Conservation (phyloP, 2,888 invertebrate genomes). For the Diaprepes abbreviatus region DNA sequence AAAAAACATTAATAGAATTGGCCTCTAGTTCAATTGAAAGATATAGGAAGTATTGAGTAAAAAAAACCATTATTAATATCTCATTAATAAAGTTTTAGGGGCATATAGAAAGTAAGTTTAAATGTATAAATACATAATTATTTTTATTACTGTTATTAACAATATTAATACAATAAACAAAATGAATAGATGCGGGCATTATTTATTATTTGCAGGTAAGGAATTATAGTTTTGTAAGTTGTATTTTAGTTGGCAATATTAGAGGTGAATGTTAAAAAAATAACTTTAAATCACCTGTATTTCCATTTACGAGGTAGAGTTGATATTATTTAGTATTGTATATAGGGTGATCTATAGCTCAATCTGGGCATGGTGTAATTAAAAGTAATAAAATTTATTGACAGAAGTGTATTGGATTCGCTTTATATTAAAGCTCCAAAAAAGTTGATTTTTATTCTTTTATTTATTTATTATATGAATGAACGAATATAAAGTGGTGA, state of each 20-base stretch:
- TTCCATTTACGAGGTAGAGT: too few relatives aligned
- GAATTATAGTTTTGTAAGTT: conserved; percentile 2
- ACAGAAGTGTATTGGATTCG: too few relatives aligned
- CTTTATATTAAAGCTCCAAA: too few relatives aligned
- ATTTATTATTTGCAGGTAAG: neutral
- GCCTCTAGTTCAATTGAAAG: neutral
- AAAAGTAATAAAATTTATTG: too few relatives aligned
- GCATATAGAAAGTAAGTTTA: conserved; percentile 28
- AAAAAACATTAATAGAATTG: too few relatives aligned
- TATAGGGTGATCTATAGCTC: too few relatives aligned
- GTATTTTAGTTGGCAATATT: neutral
- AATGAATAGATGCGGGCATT: conserved; percentile 22
- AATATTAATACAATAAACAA: conserved; percentile 16
- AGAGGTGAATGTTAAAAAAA: neutral
- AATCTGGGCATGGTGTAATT: too few relatives aligned
- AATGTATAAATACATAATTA: neutral
- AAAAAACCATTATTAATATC: conserved; percentile 5
- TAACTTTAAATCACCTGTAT: neutral
- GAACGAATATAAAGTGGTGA: too few relatives aligned
- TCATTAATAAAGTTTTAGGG: conserved; percentile 18
- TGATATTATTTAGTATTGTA: too few relatives aligned
- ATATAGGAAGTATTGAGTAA: conserved; percentile 2
- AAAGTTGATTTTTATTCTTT: too few relatives aligned
- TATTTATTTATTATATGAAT: too few relatives aligned
- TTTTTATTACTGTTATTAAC: conserved; percentile 24